Base-by-base conservation (phyloP, 1,140 invertebrate species). In the Tenebrio molitor region DNA sequence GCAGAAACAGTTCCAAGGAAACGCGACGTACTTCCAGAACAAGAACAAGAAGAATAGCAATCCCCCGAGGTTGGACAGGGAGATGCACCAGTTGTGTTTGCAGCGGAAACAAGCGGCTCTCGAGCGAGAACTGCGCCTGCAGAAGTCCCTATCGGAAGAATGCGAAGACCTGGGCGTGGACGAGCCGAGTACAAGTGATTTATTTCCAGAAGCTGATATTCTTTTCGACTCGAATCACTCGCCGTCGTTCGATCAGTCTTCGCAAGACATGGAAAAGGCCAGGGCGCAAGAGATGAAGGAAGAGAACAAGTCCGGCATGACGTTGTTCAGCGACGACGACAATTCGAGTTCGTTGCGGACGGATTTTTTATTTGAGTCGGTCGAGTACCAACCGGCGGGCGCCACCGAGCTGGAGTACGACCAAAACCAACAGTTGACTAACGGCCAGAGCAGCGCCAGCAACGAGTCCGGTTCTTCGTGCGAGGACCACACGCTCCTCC, bases 81-180 rank as follows among this genome's bases (percentile, higher is more conserved):
- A 82, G 39, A 66, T 82, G 46, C 80, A 81, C 15, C 77, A 78
- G 34, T 41, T 78, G 0, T 63, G 71, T 29, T 53, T 76, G 25
- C 78, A 86, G 36, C 77, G 83, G 39, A 87, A 87, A 74, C 81
- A 86, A 23, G 84, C 86, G 0, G 85, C 86, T 1, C 77, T 88
- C 1, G 88, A 90, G 73, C 82, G 86, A n/a, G 88, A 89, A 76
- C 73, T 89, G 17, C 83, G 84, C 41, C 78, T 87, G 1, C 88
- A 92, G 82, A 92, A 92, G 80, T 91, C 90, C 25, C 79, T 92
- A 3, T 91, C 90, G 0, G 91, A 92, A 77, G 91, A 93, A 78
- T 92, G 91, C 79, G 91, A 92, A 77, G 91, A 92, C 79, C 82
- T 92, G 1, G 91, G 91, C 8, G 91, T 93, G 6, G 91, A 92